Base-by-base conservation (phyloP, 2,888 invertebrate genomes). In the Erebia aethiops region DNA sequence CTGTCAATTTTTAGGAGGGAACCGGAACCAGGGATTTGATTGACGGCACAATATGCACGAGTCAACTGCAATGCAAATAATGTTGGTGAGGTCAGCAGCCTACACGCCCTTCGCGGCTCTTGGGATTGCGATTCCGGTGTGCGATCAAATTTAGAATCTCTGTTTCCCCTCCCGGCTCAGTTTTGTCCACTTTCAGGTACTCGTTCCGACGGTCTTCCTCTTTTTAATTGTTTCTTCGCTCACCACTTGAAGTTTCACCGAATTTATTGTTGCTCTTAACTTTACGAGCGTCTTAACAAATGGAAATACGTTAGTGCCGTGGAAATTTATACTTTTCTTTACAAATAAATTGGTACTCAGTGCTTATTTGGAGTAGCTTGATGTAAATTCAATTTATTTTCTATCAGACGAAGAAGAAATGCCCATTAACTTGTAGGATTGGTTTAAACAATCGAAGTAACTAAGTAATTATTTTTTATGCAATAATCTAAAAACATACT, bases 121-220 rank as follows among this genome's bases (percentile, higher is more conserved):
- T n/a, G n/a, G 3, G 51, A 8, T n/a, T 51, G 14, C n/a, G 7
- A n/a, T 8, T 1, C 10, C 16, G 18, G 54, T 54, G 54, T 54
- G 54, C 52, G 52, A 52, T 52, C 16, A 52, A 16, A 51, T n/a
- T 14, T 87, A 87, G 87, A 88, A 85, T 82, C 82, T 85, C 84
- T 83, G 85, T 86, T 84, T 84, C 88, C 87, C 84, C 82, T 57
- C 73, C 71, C 79, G 78, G 82, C 80, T 84, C 81, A 82, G 82
- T 84, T 84, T 82, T 84, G 76, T 73, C 77, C 76, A 76, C 77
- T 76, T 75, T 58, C 73, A 72, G 64, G 72, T 72, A 75, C 76
- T 75, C 71, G 75, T 75, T 51, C 62, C 66, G 58, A 66, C 65
- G 71, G 69, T 70, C 64, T 69, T 74, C 69, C 70, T 70, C 66